Conservation (phyloP, 2,888 invertebrate genomes). For the Stratiomys singularior region DNA sequence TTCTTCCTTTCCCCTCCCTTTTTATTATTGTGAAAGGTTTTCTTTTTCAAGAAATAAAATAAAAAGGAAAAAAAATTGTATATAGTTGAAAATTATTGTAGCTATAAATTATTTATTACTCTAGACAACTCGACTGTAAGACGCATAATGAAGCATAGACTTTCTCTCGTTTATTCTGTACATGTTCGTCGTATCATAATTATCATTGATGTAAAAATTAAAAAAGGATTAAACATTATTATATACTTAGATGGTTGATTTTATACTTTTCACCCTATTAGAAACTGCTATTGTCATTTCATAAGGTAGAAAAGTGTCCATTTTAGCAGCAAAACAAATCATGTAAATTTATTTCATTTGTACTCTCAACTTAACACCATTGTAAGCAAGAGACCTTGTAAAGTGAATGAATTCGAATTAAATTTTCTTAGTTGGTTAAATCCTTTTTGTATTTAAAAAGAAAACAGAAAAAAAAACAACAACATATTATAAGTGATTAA, state of each 20-base stretch:
- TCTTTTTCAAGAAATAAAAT: not conserved
- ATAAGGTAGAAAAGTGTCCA: not conserved
- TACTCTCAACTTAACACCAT: not conserved
- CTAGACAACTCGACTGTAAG: not conserved
- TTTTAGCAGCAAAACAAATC: not conserved
- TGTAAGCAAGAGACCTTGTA: not conserved
- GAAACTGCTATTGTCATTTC: constrained; percentile 5
- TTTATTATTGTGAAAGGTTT: not conserved
- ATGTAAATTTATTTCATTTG: constrained; percentile 2
- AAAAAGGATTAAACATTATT: no score
- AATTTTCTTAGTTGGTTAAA: not conserved
- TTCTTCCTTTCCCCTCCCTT: no score
- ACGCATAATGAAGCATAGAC: not conserved
- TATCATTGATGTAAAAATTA: no score
- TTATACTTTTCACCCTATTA: no score
- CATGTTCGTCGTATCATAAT: constrained; percentile 1
- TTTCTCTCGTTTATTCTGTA: not conserved
- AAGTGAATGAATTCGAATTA: not conserved
- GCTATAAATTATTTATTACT: constrained; percentile 30
- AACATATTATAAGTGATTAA: no score
- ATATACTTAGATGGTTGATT: no score
- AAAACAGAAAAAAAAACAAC: not conserved
- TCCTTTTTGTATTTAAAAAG: not conserved
- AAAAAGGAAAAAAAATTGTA: constrained; percentile 2
- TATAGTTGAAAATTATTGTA: constrained; percentile 10